These are phyloP conservation scores for Dipodomys stephensi DNA, from an alignment of 2,113 vertebrate species.

Conservation along the genomic window DNA sequence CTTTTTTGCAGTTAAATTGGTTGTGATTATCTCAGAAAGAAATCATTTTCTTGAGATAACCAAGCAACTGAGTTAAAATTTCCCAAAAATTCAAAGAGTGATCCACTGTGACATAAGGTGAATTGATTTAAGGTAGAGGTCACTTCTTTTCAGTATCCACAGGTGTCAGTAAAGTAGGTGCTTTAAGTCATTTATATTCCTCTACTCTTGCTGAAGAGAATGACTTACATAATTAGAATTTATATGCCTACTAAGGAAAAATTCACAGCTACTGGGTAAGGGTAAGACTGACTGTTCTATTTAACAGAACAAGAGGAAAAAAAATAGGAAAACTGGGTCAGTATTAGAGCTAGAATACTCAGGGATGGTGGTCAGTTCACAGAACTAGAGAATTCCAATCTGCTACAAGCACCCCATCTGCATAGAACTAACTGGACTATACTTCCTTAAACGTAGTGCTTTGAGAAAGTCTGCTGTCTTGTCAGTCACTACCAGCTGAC, in stretches of 20 bases:
- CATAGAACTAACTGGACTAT: not conserved
- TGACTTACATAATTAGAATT: not conserved
- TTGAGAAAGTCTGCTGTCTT: not conserved
- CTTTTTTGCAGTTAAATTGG: conserved; percentile 54
- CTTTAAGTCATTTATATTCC: not conserved
- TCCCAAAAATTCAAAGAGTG: conserved; percentile 27
- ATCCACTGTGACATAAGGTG: conserved; percentile 17
- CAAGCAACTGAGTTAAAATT: conserved; percentile 29
- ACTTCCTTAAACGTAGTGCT: not conserved
- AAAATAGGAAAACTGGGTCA: not conserved
- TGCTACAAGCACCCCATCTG: not conserved
- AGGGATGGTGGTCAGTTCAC: not conserved
- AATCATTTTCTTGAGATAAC: conserved; percentile 74
- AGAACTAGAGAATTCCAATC: not conserved
- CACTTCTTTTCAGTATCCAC: not conserved
- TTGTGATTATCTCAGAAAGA: conserved; percentile 62
- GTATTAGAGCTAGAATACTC: not conserved
- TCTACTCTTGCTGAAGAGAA: not conserved
- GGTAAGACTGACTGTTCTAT: not conserved
- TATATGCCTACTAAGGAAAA: not conserved
- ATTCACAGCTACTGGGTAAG: not conserved
- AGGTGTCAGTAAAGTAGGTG: not conserved
- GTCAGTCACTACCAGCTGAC: not conserved
- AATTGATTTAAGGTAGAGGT: conserved; percentile 55
- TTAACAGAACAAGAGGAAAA: not conserved